Base-by-base conservation (phyloP, 35 echinoderm and acorn worm genomes). In the Amphiura filiformis region DNA sequence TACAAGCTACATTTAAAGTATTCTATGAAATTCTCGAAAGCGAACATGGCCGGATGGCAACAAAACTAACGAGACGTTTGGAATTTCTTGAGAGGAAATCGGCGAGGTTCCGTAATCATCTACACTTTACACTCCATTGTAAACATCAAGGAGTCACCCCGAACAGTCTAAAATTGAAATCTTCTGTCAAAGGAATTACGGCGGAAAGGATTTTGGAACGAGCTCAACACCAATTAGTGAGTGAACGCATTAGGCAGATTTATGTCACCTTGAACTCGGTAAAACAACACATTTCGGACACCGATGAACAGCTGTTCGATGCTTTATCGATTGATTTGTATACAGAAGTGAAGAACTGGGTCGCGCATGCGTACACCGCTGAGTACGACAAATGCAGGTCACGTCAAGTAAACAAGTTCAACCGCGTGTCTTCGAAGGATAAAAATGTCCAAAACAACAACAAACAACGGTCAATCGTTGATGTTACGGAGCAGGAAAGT, bases 81-180 rank as follows among this genome's bases (percentile, higher is more conserved):
- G n/a, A n/a, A n/a, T n/a, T n/a, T n/a, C n/a, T n/a, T n/a, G n/a
- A n/a, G n/a, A n/a, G n/a, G n/a, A n/a, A n/a, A n/a, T n/a, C n/a
- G n/a, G n/a, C n/a, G n/a, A n/a, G n/a, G n/a, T 70, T 70, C 28
- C 61, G 61, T 3, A 70, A n/a, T n/a, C 61, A 70, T 26, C 61
- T 70, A 26, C 61, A 70, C 26, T 70, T 70, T 70, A 70, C 61
- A 70, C 61, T 70, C 61, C 61, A 70, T 30, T 70, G 61, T 70
- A 70, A 70, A 70, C 61, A 70, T 23, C 61, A 70, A 70, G 61
- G 61, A 70, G 61, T 70, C 1, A 70, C 61, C 61, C 61, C 61
- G 9, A 23, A 13, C 28, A 70, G 61, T 23, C 61, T 70, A 23
- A 70, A 70, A 70, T 30, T 70, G 28, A 70, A 70, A 70, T 70